Base-by-base conservation (phyloP, 1,140 invertebrate species). In the Cotesia vestalis region DNA sequence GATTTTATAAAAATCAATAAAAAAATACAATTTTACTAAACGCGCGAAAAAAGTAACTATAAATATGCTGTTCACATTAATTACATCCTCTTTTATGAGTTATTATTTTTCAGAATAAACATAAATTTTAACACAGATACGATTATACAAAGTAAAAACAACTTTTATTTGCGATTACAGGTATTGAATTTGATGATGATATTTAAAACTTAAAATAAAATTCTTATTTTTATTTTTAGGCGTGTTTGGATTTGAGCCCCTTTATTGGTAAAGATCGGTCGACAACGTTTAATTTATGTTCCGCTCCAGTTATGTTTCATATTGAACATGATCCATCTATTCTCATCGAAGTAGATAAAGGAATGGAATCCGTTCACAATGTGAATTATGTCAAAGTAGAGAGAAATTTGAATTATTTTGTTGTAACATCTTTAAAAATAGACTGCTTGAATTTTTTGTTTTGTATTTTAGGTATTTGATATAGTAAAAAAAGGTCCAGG, bases 261-360 rank as follows among this genome's bases (percentile, higher is more conserved):
- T 93, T 93, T 73, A 88, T 88, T 2, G 87, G 84, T 11, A 88
- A 89, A n/a, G 89, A 91, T 73, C 87, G 88, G 9, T 83, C 84
- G 1, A 84, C 86, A 53, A 81, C 87, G 1, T 94, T 94, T 76
- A 93, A 90, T 77, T 81, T 96, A 17, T 91, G 94, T 20, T 94
- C 93, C 61, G 94, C 94, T 38, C 95, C 95, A 1, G 90, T 96
- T 0, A 90, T 96, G 78, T 94, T 95, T 78, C 94, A 95, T 71
- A 84, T 96, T 66, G 90, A 95, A 82, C 88, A 92, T 46, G 89
- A 94, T 77, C 91, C 92, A 2, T 88, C 89, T 2, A 88, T 95
- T 46, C 91, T 95, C 78, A 84, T 85, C 2, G 89, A 93, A 81
- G 92, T 95, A 20, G 90, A 94, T 79, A 90, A 91, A 70, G 93